phyloP scores from a whole-genome alignment of 2,797 vertebrate species.

The Acridotheres tristis region DNA sequence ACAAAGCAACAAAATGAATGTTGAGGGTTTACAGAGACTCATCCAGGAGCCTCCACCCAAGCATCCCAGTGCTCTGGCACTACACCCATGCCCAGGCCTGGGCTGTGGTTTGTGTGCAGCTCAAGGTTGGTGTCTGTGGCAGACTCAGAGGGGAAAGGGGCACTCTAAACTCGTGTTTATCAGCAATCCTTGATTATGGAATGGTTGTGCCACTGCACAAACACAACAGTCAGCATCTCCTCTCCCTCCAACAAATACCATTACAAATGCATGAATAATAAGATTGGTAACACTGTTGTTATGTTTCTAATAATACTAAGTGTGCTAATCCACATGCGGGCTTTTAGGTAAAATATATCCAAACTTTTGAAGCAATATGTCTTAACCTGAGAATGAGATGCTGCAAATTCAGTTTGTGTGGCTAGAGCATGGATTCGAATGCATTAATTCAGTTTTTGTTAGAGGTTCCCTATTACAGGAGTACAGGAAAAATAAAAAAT shows the following conservation, averaged over 20 bases:
- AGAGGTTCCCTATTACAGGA: neutral
- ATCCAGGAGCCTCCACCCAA: neutral
- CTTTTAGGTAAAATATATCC: neutral
- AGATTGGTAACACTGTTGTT: neutral
- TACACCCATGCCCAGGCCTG: neutral
- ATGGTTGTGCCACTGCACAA: neutral
- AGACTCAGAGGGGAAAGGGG: neutral
- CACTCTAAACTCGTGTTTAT: neutral
- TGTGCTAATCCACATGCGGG: neutral
- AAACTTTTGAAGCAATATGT: neutral
- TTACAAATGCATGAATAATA: neutral
- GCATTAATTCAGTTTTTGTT: neutral
- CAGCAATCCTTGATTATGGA: neutral
- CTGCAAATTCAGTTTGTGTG: neutral
- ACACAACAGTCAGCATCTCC: neutral
- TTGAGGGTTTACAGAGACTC: neutral
- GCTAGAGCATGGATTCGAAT: neutral
- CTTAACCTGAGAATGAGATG: neutral
- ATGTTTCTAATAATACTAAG: neutral
- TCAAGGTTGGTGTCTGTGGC: neutral
- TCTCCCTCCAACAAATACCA: neutral
- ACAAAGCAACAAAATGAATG: neutral
- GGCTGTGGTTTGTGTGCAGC: neutral
- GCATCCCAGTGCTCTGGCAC: neutral
- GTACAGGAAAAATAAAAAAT: neutral